A percentile compares a stretch with the other conserved stretches of the same genome.
These are phyloP conservation scores for Antedon bifida DNA, from an alignment of 35 echinoderm and acorn worm species.

Conservation along the genomic window DNA sequence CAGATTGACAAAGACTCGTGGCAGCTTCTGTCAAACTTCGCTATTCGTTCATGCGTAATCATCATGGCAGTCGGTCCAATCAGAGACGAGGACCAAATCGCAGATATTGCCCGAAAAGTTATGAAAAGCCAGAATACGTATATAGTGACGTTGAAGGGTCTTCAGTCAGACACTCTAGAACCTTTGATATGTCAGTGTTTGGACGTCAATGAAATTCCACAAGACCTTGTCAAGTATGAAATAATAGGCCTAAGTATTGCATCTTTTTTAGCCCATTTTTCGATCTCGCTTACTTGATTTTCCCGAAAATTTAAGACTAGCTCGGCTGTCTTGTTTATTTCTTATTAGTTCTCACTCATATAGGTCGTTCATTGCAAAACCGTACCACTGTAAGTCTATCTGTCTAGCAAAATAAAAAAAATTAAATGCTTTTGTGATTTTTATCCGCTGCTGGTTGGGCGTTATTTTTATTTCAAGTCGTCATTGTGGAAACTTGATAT, in stretches of 20 bases:
- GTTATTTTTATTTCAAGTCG: no score
- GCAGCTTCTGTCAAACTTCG: conserved; percentile 47
- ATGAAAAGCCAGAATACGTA: conserved; percentile 13
- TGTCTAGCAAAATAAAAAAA: no score
- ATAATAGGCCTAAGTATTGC: neutral
- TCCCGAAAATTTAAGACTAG: no score
- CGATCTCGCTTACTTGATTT: no score
- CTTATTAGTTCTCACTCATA: no score
- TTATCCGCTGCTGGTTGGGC: no score
- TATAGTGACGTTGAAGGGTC: conserved; percentile 49
- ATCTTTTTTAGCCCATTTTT: neutral
- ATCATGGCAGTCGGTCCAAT: conserved; percentile 28
- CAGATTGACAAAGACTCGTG: conserved; percentile 92
- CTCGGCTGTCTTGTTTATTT: no score
- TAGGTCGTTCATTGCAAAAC: no score
- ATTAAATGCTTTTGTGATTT: no score
- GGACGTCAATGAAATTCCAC: conserved; percentile 61
- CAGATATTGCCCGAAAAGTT: conserved; percentile 28
- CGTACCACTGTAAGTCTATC: no score
- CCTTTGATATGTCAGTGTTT: conserved; percentile 67
- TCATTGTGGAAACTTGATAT: no score
- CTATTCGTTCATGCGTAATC: conserved; percentile 39
- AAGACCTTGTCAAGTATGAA: conserved; percentile 73
- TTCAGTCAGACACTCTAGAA: conserved; percentile 66
- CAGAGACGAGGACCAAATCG: conserved; percentile 17